These are phyloP conservation scores for Camarhynchus parvulus DNA, from an alignment of 2,113 vertebrate genomes.

Conservation along the genomic window DNA sequence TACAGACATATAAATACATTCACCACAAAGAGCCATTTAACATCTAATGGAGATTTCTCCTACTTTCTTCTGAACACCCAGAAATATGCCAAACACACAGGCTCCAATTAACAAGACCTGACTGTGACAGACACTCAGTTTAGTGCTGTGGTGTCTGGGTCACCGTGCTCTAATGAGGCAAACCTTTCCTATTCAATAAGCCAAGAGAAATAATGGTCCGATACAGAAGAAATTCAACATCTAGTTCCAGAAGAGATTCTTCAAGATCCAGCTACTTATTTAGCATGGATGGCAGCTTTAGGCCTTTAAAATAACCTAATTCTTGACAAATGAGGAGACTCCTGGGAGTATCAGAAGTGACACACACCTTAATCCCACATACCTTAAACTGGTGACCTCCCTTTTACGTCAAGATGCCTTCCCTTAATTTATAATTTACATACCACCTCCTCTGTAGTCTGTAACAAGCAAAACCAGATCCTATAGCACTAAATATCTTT, in stretches of 20 bases:
- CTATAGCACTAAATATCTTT: background rate
- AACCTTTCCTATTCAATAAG: background rate
- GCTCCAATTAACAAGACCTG: background rate
- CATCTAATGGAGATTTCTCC: background rate
- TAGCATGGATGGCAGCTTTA: background rate
- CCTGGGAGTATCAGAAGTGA: background rate
- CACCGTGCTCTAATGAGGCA: background rate
- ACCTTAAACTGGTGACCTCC: background rate
- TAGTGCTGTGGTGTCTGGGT: background rate
- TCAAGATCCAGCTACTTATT: background rate
- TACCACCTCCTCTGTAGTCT: background rate
- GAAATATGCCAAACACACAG: background rate
- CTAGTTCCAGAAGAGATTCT: background rate
- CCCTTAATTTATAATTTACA: background rate
- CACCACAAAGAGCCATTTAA: background rate
- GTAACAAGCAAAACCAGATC: background rate
- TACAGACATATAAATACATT: background rate
- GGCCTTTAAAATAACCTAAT: background rate
- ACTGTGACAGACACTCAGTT: background rate
- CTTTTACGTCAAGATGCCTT: background rate
- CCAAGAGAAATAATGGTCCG: background rate
- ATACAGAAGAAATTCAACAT: background rate
- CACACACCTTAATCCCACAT: conserved; percentile 5
- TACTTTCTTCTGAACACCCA: background rate
- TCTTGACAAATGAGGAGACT: background rate